Evolutionary conservation across 1,140 invertebrate genomes (phyloP), one percentile per base, ranked within the genome.

Genomic region (Carcinoscorpius rotundicauda): DNA sequence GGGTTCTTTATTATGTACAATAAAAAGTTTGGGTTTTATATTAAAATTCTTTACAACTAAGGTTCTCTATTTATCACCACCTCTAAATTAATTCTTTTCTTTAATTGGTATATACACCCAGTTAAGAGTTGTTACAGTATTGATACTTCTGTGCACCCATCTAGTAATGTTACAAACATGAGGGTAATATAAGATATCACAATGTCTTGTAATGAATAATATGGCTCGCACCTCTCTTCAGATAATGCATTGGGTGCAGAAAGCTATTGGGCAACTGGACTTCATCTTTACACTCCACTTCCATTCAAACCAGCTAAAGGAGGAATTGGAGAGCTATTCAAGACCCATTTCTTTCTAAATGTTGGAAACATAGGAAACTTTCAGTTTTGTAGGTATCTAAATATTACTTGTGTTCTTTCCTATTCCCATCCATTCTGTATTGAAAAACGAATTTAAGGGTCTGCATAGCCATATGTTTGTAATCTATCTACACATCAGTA

Each of bases 281-380:
- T 90, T 50, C 91, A 95, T 78, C 70, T 92, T 3, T 94, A 87
- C 75, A 84, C 86, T 5, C 91, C 91, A 52, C 78, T 95, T 60
- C 92, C 92, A 56, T 93, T 94, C 76, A 81, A 82, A 64, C 85
- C 87, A 4, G 84, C 85, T 11, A 79, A 80, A 70, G 85, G 85
- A 61, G 84, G 85, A 50, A 84, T 93, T 69, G 87, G 87, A 4
- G 86, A 91, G 65, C 78, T 88, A 51, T 89, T 93, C 73, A 81
- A 86, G 63, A 83, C 87, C 6, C 91, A 95, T 75, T 81, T 87
- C 55, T 96, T 95, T 78, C 69, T 89, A 58, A 94, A 91, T 77
- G 85, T 82, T 60, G 92, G 92, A 62, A 91, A 89, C 74, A 79
- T 90, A 63, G 81, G 80, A 4, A 81, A 86, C 71, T 76, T 83